Evolutionary conservation across 2,797 vertebrate genomes (phyloP).

Genomic region (Coreius guichenoti): DNA sequence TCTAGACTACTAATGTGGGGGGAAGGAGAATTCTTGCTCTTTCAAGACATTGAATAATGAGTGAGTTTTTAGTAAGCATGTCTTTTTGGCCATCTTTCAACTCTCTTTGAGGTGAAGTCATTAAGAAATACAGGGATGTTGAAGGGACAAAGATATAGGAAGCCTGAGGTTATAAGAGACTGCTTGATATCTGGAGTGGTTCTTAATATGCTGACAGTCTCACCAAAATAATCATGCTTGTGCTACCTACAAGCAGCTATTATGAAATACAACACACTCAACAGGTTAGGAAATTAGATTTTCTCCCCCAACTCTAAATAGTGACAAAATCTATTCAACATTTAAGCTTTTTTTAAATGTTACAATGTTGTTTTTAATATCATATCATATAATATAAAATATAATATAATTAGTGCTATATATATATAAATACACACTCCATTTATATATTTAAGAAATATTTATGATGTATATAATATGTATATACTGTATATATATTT

Average conservation of each 20-base stretch:
- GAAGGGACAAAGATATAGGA: constrained; percentile 20
- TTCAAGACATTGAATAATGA: constrained; percentile 22
- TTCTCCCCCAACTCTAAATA: not conserved
- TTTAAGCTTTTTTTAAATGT: too few relatives aligned
- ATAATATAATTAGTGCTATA: too few relatives aligned
- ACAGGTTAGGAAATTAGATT: not conserved
- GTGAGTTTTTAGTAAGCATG: constrained; percentile 22
- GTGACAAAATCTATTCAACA: too few relatives aligned
- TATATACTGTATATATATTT: too few relatives aligned
- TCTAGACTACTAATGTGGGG: constrained; percentile 40
- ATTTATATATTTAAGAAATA: too few relatives aligned
- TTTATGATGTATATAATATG: too few relatives aligned
- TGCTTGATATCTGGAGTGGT: not conserved
- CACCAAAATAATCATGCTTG: constrained; percentile 13
- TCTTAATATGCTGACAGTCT: constrained; percentile 2
- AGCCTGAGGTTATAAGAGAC: constrained; percentile 13
- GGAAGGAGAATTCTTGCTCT: constrained; percentile 17
- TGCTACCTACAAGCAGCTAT: not conserved
- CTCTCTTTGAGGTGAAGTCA: constrained; percentile 28
- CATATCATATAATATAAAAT: not conserved
- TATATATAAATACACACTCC: too few relatives aligned
- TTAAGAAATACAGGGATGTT: constrained; percentile 10
- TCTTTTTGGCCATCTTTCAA: constrained; percentile 30
- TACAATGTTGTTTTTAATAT: not conserved
- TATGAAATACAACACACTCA: not conserved